Conservation (phyloP, 2,888 invertebrate genomes). For the Hydropsyche betteni region DNA sequence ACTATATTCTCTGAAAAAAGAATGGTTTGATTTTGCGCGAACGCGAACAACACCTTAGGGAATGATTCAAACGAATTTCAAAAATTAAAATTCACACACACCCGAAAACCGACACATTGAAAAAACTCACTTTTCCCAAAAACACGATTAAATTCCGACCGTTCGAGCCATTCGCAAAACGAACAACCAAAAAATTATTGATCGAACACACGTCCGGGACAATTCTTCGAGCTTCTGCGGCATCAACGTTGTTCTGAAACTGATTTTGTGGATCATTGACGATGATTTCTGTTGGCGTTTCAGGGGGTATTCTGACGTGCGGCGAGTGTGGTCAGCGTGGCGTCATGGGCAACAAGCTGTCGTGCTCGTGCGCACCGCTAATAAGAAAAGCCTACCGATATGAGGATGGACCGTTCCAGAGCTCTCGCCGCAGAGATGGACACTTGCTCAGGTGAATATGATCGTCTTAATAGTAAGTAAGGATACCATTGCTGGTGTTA, state of each 20-base stretch:
- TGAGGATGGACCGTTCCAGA: conserved; percentile 96
- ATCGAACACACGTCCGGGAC: too few species aligned
- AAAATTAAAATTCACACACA: conserved; percentile 18
- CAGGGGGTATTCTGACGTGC: conserved; percentile 69
- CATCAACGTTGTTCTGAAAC: too few species aligned
- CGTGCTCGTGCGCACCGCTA: conserved; percentile 96
- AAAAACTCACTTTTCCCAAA: not conserved
- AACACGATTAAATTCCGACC: too few species aligned
- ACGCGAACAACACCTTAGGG: conserved; percentile 7
- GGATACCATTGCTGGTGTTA: too few species aligned
- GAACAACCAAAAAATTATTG: too few species aligned
- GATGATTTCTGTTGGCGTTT: conserved; percentile 49
- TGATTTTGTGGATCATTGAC: not conserved
- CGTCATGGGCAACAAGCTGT: conserved; percentile 96
- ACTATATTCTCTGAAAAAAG: not conserved
- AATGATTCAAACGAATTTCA: conserved; percentile 15
- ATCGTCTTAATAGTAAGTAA: too few species aligned
- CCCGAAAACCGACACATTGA: not conserved
- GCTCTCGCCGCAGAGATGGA: conserved; percentile 83
- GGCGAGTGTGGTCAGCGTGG: conserved; percentile 70
- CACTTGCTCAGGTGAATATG: conserved; percentile 81
- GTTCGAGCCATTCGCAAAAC: too few species aligned
- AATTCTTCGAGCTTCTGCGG: too few species aligned
- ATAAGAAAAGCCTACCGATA: conserved; percentile 96
- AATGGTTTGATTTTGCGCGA: conserved; percentile 14